Evolutionary conservation across 2,113 vertebrate species (phyloP).

Genomic region (Neolamprologus devosi): DNA sequence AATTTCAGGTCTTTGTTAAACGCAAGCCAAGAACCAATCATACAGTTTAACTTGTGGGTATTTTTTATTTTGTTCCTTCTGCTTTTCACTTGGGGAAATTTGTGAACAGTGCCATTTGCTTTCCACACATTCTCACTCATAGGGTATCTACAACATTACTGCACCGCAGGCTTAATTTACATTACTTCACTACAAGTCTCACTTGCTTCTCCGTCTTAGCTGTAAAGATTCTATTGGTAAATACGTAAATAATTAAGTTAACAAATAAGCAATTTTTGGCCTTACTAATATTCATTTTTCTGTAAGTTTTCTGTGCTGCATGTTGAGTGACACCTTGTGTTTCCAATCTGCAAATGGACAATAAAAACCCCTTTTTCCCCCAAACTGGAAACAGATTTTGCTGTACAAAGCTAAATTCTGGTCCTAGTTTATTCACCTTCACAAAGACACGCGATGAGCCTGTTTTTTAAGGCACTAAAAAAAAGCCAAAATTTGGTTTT

Average conservation of each 20-base stretch:
- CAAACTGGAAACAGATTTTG: constrained; percentile 15
- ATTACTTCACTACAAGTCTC: background rate
- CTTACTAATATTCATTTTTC: background rate
- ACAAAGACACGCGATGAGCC: background rate
- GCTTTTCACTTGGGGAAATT: background rate
- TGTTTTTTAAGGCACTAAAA: constrained; percentile 2
- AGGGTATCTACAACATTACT: background rate
- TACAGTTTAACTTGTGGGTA: background rate
- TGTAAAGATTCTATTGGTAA: background rate
- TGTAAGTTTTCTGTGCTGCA: background rate
- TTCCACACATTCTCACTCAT: background rate
- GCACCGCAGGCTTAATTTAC: background rate
- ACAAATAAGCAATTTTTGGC: background rate
- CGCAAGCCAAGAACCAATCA: background rate
- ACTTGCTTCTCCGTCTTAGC: background rate
- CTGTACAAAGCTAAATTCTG: background rate
- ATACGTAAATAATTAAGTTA: background rate
- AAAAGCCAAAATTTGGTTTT: background rate
- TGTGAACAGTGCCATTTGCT: background rate
- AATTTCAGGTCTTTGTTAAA: background rate
- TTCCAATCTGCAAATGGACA: constrained; percentile 24
- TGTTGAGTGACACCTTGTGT: constrained; percentile 19
- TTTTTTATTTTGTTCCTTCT: background rate
- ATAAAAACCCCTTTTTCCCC: background rate
- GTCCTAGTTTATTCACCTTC: background rate